Base-by-base conservation (phyloP, 2,797 vertebrate species). In the Tragopan temminckii region DNA sequence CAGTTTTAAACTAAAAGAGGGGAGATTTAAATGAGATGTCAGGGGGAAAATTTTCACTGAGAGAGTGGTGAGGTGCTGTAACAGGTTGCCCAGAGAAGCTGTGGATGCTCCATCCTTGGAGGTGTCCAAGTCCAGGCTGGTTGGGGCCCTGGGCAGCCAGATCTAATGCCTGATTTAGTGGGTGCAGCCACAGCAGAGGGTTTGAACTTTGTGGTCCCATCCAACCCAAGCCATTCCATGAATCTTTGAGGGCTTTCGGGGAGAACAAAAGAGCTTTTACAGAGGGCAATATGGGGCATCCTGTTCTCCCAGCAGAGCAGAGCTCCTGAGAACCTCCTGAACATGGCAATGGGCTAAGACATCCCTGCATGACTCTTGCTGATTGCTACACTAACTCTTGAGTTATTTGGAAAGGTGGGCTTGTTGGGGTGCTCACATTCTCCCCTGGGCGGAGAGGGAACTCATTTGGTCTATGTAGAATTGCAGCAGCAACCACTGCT, bases 271-370 rank as follows among this genome's bases (percentile, higher is more conserved):
- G 38, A 58, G 7, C 27, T 90, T 89, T 86, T 70, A 63, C 9
- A 67, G 13, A 52, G 11, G 21, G 25, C 7, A 61, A 9, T 1
- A 5, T 45, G 25, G 23, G 19, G 5, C 25, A 57, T 20, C 40
- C 42, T 13, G 0, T 62, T 76, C 16, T 17, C 35, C 16, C 13
- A 24, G 14, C 9, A 17, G 36, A 78, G n/a, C 15, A 86, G 45
- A 78, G 31, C 43, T 71, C 13, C 45, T 29, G n/a, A 48, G 11
- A 88, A 90, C 13, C 21, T 75, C 55, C 45, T 0, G 0, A 46
- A 5, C 0, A 0, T 9, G n/a, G 16, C 53, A 31, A 10, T 13
- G 18, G 42, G 14, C 42, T 27, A 8, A 29, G 64, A 38, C 24
- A 72, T 35, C 25, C 42, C n/a, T 35, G 14, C 0, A 0, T 36